Evolutionary conservation across 2,113 vertebrate species (phyloP).

Genomic region (Typhlomys cinereus): DNA sequence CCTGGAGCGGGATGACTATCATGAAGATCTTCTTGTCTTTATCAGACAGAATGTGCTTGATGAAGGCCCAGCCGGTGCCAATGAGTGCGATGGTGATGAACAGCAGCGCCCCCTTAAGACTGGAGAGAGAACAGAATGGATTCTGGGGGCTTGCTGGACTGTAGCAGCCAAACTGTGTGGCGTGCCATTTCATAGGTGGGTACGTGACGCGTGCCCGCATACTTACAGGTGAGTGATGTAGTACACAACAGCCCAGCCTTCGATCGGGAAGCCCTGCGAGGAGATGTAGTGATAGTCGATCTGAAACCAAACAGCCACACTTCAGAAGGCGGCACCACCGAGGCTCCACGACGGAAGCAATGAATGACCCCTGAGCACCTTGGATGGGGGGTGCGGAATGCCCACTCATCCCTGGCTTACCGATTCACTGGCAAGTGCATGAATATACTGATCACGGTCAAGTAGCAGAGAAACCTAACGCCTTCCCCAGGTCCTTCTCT

Average conservation of each 20-base stretch:
- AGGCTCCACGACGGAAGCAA: rapidly evolving
- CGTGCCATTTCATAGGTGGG: too few species aligned
- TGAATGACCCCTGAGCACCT: too few species aligned
- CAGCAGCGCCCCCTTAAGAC: constrained; percentile 92
- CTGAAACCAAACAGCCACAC: constrained; percentile 77
- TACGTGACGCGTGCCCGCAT: too few species aligned
- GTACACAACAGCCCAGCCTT: constrained; percentile 94
- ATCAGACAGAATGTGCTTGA: constrained; percentile 92
- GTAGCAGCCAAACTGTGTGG: neutral
- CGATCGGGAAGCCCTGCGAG: constrained; percentile 91
- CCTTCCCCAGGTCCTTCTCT: neutral
- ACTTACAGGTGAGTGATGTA: constrained; percentile 94
- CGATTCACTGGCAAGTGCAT: rapidly evolving
- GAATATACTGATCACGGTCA: rapidly evolving
- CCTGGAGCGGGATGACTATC: constrained; percentile 94
- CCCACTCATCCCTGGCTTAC: rapidly evolving
- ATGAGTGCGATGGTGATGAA: constrained; percentile 93
- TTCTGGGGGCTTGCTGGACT: too few species aligned
- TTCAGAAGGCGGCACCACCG: rapidly evolving
- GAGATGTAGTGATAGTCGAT: constrained; percentile 95
- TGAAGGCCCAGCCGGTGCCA: constrained; percentile 93
- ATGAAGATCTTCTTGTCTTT: constrained; percentile 96
- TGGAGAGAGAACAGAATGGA: constrained; percentile 78
- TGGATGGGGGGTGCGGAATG: rapidly evolving
- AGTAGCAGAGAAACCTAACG: neutral